Evolutionary conservation across 2,888 invertebrate genomes (phyloP).

Genomic region (Eucera pruinosa): DNA sequence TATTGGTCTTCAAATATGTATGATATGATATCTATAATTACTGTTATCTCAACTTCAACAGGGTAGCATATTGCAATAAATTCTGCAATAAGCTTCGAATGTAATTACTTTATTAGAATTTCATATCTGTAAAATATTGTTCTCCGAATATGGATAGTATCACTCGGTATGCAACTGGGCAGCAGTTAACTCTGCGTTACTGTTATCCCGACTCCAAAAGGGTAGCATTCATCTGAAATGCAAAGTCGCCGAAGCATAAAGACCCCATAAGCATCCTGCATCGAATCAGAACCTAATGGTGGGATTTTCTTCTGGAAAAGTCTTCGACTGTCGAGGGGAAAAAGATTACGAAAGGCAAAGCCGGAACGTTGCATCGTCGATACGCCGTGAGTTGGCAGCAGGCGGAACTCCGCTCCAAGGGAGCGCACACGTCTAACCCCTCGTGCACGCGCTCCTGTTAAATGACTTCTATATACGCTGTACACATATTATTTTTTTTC

Average conservation of each 20-base stretch:
- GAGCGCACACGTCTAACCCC: conserved; percentile 77
- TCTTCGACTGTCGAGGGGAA: conserved; percentile 32
- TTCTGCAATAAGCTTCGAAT: no score
- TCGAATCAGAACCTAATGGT: neutral
- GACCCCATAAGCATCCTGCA: neutral
- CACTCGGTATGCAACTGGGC: neutral
- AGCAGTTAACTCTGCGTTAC: neutral
- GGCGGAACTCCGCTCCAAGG: conserved; percentile 83
- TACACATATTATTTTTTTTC: neutral
- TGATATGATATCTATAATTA: no score
- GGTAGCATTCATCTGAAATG: neutral
- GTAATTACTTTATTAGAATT: no score
- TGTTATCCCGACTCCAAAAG: no score
- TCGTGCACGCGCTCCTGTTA: conserved; percentile 57
- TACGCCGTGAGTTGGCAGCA: conserved; percentile 72
- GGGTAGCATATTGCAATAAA: no score
- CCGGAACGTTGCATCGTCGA: conserved; percentile 65
- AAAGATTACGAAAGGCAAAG: conserved; percentile 63
- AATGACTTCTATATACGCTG: conserved; percentile 34
- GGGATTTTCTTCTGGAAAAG: conserved; percentile 46
- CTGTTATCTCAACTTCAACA: no score
- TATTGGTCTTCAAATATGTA: no score
- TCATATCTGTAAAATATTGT: no score
- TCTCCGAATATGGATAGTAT: no score
- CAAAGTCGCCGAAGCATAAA: neutral